Evolutionary conservation across 2,113 vertebrate species (phyloP), one percentile per base, ranked within the genome.

Genomic region (Martes martes): DNA sequence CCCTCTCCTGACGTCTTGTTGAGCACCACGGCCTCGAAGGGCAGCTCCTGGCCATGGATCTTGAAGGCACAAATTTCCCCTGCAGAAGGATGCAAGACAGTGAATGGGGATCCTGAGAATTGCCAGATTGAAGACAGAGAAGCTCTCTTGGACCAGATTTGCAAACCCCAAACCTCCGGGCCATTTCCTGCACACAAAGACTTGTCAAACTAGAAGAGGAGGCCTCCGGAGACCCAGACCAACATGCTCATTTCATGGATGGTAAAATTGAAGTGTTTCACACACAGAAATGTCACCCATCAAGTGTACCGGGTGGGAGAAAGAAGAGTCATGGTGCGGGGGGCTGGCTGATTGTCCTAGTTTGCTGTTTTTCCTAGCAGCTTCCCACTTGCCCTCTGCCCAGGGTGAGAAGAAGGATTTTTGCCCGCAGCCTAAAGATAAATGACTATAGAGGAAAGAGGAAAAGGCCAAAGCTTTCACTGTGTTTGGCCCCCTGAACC

Each of bases 61-160:
- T 99, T 99, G 98, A 99, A 99, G 1, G 99, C 99, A 96, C 99
- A 99, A 93, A 99, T 99, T 98, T 99, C 99, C 93, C 99, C 99
- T 99, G 96, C 14, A 98, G 83, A 94, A 97, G 71, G 33, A 93
- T 13, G 39, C 50, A 80, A 71, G 61, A 78, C 14, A 23, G 65
- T 89, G 42, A 85, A 61, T 19, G 13, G 57, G 57, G 13, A 5
- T 59, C 33, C 33, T 73, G 81, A 79, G 67, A 93, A 74, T 1
- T 0, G 39, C 50, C 81, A 61, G 39, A 57, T 0, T 13, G 74
- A 52, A 86, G 59, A 84, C 2, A 10, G 6, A 42, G 33, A 55
- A 18, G 16, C 52, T 93, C 16, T 7, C 3, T 0, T 4, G 82
- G 42, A 36, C 73, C 57, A 19, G 74, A 63, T 67, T 50, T 69